phyloP scores from a whole-genome alignment of 35 echinoderm and acorn worm species.

The Apostichopus californicus region DNA sequence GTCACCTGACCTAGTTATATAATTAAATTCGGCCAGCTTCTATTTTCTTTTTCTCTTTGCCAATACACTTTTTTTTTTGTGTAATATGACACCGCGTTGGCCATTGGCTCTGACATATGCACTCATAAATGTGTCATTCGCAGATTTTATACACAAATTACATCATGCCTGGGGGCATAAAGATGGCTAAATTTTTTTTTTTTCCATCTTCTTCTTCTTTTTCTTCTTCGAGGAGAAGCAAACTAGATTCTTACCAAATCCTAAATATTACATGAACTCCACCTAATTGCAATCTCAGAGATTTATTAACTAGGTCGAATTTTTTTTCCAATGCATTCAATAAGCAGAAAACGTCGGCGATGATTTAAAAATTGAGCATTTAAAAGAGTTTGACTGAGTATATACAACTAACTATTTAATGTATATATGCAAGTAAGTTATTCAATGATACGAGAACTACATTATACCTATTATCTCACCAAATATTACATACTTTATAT shows the following conservation, averaged over 20 bases:
- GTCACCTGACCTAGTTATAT: constrained; percentile 58
- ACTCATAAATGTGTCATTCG: constrained; percentile 55
- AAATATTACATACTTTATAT: too few species aligned
- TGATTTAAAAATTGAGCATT: constrained; percentile 45
- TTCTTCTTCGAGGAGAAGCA: not conserved
- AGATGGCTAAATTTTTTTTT: constrained; percentile 32
- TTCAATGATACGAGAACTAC: not conserved
- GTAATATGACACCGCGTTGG: constrained; percentile 43
- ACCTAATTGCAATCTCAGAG: constrained; percentile 31
- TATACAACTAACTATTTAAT: constrained; percentile 41
- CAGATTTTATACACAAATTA: constrained; percentile 58
- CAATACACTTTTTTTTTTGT: constrained; percentile 47
- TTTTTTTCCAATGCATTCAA: not conserved
- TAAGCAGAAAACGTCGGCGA: constrained; percentile 4
- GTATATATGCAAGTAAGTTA: not conserved
- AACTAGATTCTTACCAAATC: not conserved
- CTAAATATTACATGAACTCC: constrained; percentile 35
- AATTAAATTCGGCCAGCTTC: constrained; percentile 60
- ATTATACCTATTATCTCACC: not conserved
- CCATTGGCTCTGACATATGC: constrained; percentile 51
- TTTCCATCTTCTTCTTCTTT: too few species aligned
- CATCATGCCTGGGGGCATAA: constrained; percentile 37
- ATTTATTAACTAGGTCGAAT: constrained; percentile 57
- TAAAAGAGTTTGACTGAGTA: not conserved
- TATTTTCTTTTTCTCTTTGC: constrained; percentile 33